Evolutionary conservation across 2,113 vertebrate species (phyloP).

Genomic region (Poecile atricapillus): DNA sequence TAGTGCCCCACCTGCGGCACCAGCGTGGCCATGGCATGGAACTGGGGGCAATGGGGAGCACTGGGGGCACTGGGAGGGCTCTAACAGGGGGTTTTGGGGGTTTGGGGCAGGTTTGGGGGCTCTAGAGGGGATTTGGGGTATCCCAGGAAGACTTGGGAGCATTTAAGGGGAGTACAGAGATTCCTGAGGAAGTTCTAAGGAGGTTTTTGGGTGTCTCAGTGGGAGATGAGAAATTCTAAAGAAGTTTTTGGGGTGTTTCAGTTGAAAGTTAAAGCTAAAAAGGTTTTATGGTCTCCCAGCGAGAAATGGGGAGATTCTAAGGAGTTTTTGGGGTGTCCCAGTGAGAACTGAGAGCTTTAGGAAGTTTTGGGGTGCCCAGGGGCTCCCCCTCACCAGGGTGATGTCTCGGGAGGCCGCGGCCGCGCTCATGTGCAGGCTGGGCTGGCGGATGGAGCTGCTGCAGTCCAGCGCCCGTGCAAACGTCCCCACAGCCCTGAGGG

Average conservation of each 20-base stretch:
- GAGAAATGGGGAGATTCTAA: fast-evolving
- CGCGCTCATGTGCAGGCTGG: slow-evolving; percentile 94
- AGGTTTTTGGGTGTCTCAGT: too few species aligned
- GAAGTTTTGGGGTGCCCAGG: too few species aligned
- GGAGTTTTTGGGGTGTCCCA: background rate
- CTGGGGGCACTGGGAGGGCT: background rate
- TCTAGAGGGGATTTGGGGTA: background rate
- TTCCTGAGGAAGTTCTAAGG: too few species aligned
- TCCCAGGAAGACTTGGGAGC: fast-evolving
- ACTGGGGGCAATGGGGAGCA: slow-evolving; percentile 59
- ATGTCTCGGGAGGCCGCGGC: slow-evolving; percentile 92
- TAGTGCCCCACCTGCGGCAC: background rate
- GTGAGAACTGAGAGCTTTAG: background rate
- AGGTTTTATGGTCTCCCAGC: too few species aligned
- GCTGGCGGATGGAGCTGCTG: slow-evolving; percentile 95
- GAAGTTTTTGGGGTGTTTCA: fast-evolving
- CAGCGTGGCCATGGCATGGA: slow-evolving; percentile 90
- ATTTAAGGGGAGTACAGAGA: fast-evolving
- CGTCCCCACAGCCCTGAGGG: slow-evolving; percentile 83
- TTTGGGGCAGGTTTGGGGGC: background rate
- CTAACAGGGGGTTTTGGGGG: fast-evolving
- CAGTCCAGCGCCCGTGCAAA: slow-evolving; percentile 92
- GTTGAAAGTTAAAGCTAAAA: too few species aligned
- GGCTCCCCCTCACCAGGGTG: slow-evolving; percentile 82
- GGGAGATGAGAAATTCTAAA: fast-evolving